Evolutionary conservation across 2,888 invertebrate species (phyloP).

Genomic region (Piscicola geometra): DNA sequence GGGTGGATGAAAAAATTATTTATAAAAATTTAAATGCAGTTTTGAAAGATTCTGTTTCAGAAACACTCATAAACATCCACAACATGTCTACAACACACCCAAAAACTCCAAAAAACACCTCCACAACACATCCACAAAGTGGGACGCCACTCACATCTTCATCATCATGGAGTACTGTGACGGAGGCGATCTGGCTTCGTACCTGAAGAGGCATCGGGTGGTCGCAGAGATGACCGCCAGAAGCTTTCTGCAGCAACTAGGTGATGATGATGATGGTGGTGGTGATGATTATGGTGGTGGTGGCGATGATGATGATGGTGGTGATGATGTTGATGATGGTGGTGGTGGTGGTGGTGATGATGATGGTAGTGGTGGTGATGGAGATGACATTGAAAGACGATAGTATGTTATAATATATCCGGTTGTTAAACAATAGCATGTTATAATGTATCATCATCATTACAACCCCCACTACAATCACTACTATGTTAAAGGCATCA

Average conservation of each 20-base stretch:
- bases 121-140: conserved; percentile 46
- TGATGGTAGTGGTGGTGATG: too few species aligned
- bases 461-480: too few species aligned
- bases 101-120: not conserved
- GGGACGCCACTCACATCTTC: conserved; percentile 69
- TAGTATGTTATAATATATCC: too few species aligned
- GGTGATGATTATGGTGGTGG: not conserved
- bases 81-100: not conserved
- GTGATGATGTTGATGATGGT: not conserved
- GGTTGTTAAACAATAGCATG: too few species aligned
- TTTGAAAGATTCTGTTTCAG: too few species aligned
- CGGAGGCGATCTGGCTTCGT: conserved; percentile 74
- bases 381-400: too few species aligned
- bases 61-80: too few species aligned
- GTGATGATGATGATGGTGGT: conserved; percentile 44
- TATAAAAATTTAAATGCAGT: too few species aligned
- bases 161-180: conserved; percentile 81
- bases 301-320: not conserved
- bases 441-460: too few species aligned
- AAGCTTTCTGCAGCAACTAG: conserved; percentile 74
- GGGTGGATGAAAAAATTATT: too few species aligned
- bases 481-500: too few species aligned
- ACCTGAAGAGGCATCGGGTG: conserved; percentile 61
- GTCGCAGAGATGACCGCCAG: conserved; percentile 62
- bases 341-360: too few species aligned